Evolutionary conservation across 2,113 vertebrate species (phyloP), one percentile per base, ranked within the genome.

Genomic region (Phycodurus eques): DNA sequence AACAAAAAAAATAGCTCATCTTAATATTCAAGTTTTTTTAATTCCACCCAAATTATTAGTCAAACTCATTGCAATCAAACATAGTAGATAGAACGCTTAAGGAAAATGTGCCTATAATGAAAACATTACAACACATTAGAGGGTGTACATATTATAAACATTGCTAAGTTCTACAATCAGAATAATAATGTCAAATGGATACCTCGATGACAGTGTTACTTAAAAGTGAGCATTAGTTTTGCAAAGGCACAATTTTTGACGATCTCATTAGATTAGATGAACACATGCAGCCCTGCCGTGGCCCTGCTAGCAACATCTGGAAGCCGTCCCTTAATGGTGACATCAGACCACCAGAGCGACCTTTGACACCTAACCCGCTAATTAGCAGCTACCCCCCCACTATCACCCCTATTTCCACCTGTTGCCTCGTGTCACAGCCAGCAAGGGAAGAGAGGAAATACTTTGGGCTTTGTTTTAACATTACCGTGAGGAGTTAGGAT

Each of bases 291-390:
- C 49, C 49, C 17, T 19, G 4, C 8, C 27, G 27, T 12, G 47
- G 12, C 15, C 13, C 12, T 15, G 19, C 14, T 1, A 35, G 31
- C 81, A 83, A 80, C 90, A 91, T 91, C 87, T 91, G 89, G 88
- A 90, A 78, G 71, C 73, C 57, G 76, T 91, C 90, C 82, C 79
- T 80, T 75, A 19, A 6, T 76, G 83, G 84, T 89, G 87, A 90
- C 89, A 88, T 90, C 85, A 87, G 83, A 82, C 77, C 75, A 74
- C 77, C 75, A 69, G 80, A 77, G 72, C 89, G 67, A 88, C 91
- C 92, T 92, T 87, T 92, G 88, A 88, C 90, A 87, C 80, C 66
- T 51, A 71, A 85, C 74, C 22, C 85, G 88, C 92, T 91, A 92
- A 94, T 93, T 92, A 93, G 91, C 85, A 79, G 70, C 72, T 6